phyloP scores from a whole-genome alignment of 1,140 invertebrate species.

The Tyrophagus putrescentiae region DNA sequence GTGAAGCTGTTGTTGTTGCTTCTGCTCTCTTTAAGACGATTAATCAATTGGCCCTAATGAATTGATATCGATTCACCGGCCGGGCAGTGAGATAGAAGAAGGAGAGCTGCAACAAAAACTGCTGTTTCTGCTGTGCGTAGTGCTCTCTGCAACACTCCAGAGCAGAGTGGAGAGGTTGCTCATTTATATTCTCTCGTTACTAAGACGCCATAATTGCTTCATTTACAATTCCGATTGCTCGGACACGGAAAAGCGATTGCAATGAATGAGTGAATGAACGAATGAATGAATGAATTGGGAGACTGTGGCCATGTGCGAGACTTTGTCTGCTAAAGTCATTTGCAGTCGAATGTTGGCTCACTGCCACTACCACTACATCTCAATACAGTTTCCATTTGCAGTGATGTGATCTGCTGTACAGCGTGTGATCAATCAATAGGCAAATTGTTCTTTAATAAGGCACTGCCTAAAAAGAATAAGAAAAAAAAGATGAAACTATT shows the following conservation, averaged over 20 bases:
- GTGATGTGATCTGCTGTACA: not conserved
- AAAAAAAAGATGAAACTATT: too few species aligned
- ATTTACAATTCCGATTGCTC: conserved; percentile 11
- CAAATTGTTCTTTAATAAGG: conserved; percentile 8
- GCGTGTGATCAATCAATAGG: not conserved
- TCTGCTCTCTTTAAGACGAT: too few species aligned
- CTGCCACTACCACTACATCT: too few species aligned
- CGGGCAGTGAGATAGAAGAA: too few species aligned
- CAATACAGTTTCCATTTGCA: not conserved
- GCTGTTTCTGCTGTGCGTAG: not conserved
- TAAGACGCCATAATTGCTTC: conserved; percentile 11
- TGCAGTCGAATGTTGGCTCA: too few species aligned
- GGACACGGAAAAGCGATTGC: not conserved
- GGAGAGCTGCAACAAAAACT: not conserved
- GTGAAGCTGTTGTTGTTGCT: too few species aligned
- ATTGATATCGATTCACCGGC: conserved; percentile 12
- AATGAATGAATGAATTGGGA: not conserved
- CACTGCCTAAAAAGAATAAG: too few species aligned
- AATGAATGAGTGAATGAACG: too few species aligned
- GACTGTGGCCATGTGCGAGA: not conserved
- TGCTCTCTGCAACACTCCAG: not conserved
- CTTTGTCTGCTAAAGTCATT: conserved; percentile 6
- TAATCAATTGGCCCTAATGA: conserved; percentile 10
- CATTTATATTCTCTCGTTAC: not conserved
- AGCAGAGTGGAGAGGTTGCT: not conserved